phyloP scores from a whole-genome alignment of 2,113 vertebrate genomes.

The Muntiacus reevesi region DNA sequence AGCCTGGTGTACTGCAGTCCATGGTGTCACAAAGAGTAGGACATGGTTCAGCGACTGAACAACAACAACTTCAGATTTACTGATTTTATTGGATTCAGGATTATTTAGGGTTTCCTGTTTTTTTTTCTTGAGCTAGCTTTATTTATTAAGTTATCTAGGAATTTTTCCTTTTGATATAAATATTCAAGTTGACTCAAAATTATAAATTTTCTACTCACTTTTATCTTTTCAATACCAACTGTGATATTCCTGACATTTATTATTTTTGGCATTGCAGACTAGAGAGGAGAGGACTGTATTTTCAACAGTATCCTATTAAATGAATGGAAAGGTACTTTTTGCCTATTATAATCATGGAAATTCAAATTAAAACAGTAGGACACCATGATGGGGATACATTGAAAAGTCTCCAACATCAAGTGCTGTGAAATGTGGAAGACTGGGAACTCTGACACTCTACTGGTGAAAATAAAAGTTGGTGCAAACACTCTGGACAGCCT shows the following conservation, averaged over 20 bases:
- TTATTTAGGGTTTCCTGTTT: background rate
- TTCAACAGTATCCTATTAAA: background rate
- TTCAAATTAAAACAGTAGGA: background rate
- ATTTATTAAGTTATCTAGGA: background rate
- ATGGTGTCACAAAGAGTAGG: background rate
- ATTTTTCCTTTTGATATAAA: background rate
- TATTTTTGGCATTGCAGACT: background rate
- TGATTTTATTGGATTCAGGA: background rate
- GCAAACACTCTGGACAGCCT: too few relatives aligned
- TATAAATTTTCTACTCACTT: background rate
- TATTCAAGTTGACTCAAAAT: background rate
- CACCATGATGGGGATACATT: background rate
- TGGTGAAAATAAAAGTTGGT: background rate
- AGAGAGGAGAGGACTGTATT: background rate
- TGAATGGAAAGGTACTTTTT: background rate
- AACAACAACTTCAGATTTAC: background rate
- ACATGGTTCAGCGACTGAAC: background rate
- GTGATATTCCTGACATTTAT: background rate
- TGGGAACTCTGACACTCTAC: fast-evolving
- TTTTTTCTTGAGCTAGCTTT: background rate
- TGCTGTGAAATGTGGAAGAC: fast-evolving
- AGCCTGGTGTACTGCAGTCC: background rate
- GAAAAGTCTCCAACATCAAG: too few relatives aligned
- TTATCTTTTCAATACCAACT: background rate
- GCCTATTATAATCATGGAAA: background rate